Base-by-base conservation (phyloP, 2,888 invertebrate genomes). In the Xestia xanthographa region DNA sequence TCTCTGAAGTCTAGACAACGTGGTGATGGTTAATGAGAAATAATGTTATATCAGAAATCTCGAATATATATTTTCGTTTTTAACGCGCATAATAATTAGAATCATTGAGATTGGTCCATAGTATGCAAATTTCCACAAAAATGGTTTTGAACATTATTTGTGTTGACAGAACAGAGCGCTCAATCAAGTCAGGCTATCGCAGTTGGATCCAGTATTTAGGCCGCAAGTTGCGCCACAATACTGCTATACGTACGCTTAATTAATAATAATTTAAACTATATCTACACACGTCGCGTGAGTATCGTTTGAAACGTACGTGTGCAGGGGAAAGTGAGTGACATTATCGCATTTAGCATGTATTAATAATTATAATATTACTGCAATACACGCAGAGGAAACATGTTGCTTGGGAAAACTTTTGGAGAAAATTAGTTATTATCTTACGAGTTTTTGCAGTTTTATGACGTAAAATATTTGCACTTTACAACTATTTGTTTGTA, bases 311-410 rank as follows among this genome's bases (percentile, higher is more conserved):
- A 71, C 75, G 71, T 83, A 82, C 72, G 63, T 63, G 68, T 66
- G 62, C 77, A 70, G 82, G 82, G 86, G 83, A 85, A 83, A 85
- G 82, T 81, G 79, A 81, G 73, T 80, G 84, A 84, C 84, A 82
- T 72, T 82, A 80, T 67, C 65, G 80, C 73, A 65, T 72, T 80
- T 65, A 67, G 84, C 66, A 72, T 75, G 62, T 58, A 63, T 84
- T 65, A 53, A 66, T 75, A 48, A 69, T 53, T 85, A 85, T 67
- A 58, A 83, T 83, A 71, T 71, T 71, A 72, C 62, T 69, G 66
- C 71, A 69, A 80, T 38, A 6, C 84, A 80, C 74, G 84, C 79
- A 66, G 62, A 66, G 73, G 66, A 79, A 79, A 69, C 68, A 34
- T 56, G 48, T 65, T 67, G 45, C 29, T 80, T 60, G 14, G n/a